Evolutionary conservation across 2,797 vertebrate genomes (phyloP), one percentile per base, ranked within the genome.

Genomic region (Chromobotia macracanthus): DNA sequence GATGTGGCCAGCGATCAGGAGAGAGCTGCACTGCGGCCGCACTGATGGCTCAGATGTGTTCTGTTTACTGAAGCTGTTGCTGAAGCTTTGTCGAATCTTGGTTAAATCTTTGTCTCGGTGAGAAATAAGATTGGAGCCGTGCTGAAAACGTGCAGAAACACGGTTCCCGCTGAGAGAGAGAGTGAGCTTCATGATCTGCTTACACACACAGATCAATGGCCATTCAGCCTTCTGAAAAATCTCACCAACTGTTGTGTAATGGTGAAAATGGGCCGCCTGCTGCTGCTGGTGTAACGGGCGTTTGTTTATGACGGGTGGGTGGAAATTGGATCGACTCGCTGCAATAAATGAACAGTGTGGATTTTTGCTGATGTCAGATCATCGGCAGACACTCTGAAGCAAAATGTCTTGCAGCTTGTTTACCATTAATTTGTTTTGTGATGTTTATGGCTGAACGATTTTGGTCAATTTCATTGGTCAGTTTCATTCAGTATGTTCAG

Each of bases 161-260:
- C n/a, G 12, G 5, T 41, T 73, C 77, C 82, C 7, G 60, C 87
- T 84, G 83, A 15, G 84, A 31, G 23, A 61, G 25, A 2, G 53
- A 78, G 65, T 68, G 64, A 65, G 65, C 77, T 70, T 61, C 28
- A 60, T 78, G 55, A 71, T 79, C 77, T 75, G 77, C 77, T 71
- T 77, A 63, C 82, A 67, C 81, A 70, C 72, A 82, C 84, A 82
- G 79, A 87, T 87, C 84, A 85, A 83, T 84, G 75, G 79, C 38
- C 60, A 80, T 77, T 84, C 48, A 18, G 78, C 69, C 79, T 77
- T 87, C 74, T 74, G 68, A 41, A 82, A 82, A 85, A 80, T 83
- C 67, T 77, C 67, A 56, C 63, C 53, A 58, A 77, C 79, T 48
- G 28, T 3, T 41, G 55, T 11, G 19, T 70, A 73, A 67, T 15